These are phyloP conservation scores for Myotis findleyi DNA, from an alignment of 2,797 vertebrate genomes.

Conservation along the genomic window DNA sequence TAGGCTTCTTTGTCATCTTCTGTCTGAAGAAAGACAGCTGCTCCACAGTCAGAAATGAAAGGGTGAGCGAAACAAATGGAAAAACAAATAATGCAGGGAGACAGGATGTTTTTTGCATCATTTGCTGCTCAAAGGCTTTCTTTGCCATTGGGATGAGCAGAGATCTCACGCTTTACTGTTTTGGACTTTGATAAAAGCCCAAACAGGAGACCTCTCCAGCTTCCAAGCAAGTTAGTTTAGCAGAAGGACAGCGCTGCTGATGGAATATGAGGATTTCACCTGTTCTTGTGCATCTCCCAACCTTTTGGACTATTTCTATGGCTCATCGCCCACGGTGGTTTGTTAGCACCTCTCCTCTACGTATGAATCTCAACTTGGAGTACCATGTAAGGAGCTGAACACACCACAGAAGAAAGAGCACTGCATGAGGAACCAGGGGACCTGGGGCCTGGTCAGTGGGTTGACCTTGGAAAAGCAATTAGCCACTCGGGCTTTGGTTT, in stretches of 20 bases:
- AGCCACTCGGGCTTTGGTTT: neutral
- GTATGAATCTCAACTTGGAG: neutral
- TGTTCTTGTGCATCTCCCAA: fast-evolving
- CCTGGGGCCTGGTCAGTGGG: neutral
- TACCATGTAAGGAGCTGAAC: neutral
- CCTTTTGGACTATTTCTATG: neutral
- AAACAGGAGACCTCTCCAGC: neutral
- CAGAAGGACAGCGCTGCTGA: neutral
- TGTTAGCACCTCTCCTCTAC: neutral
- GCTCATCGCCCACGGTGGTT: neutral
- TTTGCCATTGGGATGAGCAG: neutral
- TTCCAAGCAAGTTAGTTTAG: neutral
- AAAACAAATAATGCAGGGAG: neutral
- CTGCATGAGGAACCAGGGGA: neutral
- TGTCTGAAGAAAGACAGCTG: slow-evolving; percentile 30
- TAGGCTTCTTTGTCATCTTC: slow-evolving; percentile 26
- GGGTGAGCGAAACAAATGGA: neutral
- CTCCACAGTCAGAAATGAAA: neutral
- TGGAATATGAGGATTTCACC: neutral
- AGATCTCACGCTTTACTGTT: neutral
- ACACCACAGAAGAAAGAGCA: neutral
- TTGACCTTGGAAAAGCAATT: slow-evolving; percentile 3
- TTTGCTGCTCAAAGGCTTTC: neutral
- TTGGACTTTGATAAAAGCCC: neutral
- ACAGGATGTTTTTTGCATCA: neutral